Conservation (phyloP, 2,797 vertebrate genomes). For the Diplodus puntazzo region DNA sequence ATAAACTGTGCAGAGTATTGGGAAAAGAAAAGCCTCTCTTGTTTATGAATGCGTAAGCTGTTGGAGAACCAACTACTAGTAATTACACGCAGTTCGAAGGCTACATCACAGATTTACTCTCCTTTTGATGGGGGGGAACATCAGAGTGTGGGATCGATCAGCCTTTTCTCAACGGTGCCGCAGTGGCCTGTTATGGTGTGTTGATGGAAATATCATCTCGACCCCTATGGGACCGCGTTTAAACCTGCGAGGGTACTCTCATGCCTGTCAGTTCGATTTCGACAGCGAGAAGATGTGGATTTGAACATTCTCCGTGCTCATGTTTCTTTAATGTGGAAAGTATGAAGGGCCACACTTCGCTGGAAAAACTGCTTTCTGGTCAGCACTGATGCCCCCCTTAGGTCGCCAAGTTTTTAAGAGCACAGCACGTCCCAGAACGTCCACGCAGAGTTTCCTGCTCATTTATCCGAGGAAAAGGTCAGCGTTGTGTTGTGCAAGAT, state of each 20-base stretch:
- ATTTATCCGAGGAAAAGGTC: constrained; percentile 65
- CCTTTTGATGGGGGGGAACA: constrained; percentile 43
- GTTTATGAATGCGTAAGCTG: constrained; percentile 26
- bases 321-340: constrained; percentile 74
- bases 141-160: constrained; percentile 42
- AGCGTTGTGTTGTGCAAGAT: constrained; percentile 47
- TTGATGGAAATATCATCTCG: constrained; percentile 59
- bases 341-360: constrained; percentile 53
- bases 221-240: not conserved
- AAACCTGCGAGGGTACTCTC: constrained; percentile 17
- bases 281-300: constrained; percentile 42
- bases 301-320: constrained; percentile 45
- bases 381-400: constrained; percentile 50
- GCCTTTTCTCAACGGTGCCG: not conserved
- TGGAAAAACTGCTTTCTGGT: constrained; percentile 73
- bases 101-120: constrained; percentile 20
- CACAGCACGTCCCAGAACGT: constrained; percentile 61
- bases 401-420: constrained; percentile 52
- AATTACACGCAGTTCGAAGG: constrained; percentile 8
- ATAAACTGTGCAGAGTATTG: not conserved
- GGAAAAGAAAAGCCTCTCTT: not conserved
- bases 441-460: constrained; percentile 58
- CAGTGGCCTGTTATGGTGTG: constrained; percentile 25
- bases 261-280: constrained; percentile 52
- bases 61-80: not conserved